These are phyloP conservation scores for Synergus laeviventris DNA, from an alignment of 2,888 invertebrate genomes.

Conservation along the genomic window DNA sequence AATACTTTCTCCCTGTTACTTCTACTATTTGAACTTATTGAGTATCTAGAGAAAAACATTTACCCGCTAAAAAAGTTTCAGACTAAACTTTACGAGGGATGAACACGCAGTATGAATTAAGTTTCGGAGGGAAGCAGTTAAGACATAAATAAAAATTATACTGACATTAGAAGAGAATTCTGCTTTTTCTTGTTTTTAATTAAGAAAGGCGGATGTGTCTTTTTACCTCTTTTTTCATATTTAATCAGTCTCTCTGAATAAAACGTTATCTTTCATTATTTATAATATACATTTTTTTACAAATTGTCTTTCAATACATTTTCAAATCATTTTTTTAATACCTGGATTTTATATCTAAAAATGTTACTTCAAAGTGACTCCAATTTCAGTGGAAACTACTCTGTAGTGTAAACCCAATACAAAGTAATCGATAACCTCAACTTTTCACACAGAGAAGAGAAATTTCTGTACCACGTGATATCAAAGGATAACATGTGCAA, in stretches of 20 bases:
- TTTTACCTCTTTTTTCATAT: neutral
- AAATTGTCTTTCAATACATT: neutral
- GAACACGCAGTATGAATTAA: neutral
- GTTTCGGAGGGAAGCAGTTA: neutral
- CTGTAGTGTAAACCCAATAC: neutral
- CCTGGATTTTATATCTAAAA: neutral
- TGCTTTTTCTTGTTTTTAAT: neutral
- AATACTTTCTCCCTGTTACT: neutral
- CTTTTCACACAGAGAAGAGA: constrained; percentile 8
- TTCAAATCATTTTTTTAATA: neutral
- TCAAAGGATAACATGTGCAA: neutral
- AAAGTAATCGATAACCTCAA: constrained; percentile 13
- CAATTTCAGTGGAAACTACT: neutral
- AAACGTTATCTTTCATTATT: no score
- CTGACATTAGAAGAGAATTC: neutral
- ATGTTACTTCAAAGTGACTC: neutral
- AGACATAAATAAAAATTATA: neutral
- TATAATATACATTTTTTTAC: no score
- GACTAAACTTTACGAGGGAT: neutral
- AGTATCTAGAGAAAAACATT: constrained; percentile 23
- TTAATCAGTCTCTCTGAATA: neutral
- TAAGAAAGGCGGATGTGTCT: neutral
- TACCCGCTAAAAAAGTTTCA: neutral
- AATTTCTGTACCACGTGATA: neutral
- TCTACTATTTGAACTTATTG: neutral